Evolutionary conservation across 2,888 invertebrate genomes (phyloP), one percentile per base, ranked within the genome.

Genomic region (Frankliniella fusca): DNA sequence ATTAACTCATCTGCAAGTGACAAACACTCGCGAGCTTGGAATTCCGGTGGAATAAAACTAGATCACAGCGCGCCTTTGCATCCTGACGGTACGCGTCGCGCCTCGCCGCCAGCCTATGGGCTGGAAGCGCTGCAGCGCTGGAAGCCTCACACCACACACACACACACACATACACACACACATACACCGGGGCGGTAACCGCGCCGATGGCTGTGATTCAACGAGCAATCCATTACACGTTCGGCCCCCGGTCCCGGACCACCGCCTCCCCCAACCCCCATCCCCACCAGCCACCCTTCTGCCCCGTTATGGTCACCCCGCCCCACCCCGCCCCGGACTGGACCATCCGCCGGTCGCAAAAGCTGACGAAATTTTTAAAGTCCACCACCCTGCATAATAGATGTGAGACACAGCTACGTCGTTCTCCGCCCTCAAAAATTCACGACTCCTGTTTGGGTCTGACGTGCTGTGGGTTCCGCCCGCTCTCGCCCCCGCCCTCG

Each of bases 311-410:
- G n/a, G 7, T 1, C 70, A 11, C 3, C 38, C 38, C 38, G 38
- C 38, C 38, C 38, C 38, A 38, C 38, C 38, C 38, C 38, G 5
- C 38, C 23, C 70, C 54, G 54, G 11, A 11, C 38, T 5, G 38
- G 38, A 38, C 38, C 38, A 5, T 38, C 38, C 38, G 38, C 38
- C 38, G 38, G 38, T 38, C 27, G 70, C 70, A 23, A 76, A 38
- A 76, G 70, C 70, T 23, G 70, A 76, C 70, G 70, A 76, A 23
- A 27, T 76, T 76, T 76, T 76, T 76, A 76, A 76, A 76, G 70
- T 76, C 70, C 70, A 12, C 70, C 70, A 9, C 70, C 23, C 27
- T 76, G 70, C 70, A 76, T 76, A 5, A 76, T 76, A 27, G 70
- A 76, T 76, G 70, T 0, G 23, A 27, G 70, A 76, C 70, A 76